phyloP scores from a whole-genome alignment of 2,888 invertebrate species.

The Sylvicola fuscatus region DNA sequence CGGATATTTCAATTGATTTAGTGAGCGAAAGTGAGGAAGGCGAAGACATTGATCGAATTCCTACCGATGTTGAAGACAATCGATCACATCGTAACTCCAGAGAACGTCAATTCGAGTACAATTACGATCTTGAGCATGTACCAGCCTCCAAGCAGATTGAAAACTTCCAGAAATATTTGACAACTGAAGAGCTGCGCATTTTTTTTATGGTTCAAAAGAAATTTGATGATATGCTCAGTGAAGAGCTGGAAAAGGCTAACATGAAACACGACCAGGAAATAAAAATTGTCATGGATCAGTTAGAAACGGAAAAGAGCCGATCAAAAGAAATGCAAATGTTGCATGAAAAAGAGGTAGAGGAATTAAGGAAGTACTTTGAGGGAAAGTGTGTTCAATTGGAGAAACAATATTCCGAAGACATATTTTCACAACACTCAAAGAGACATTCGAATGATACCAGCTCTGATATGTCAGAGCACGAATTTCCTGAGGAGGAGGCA shows the following conservation, averaged over 20 bases:
- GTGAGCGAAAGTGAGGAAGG: constrained; percentile 25
- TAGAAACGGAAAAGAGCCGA: constrained; percentile 32
- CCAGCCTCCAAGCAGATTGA: constrained; percentile 24
- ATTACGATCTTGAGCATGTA: neutral
- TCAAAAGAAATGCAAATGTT: constrained; percentile 37
- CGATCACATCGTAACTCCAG: constrained; percentile 16
- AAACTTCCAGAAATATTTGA: constrained; percentile 20
- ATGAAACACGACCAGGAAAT: constrained; percentile 18
- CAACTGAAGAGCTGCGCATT: constrained; percentile 21
- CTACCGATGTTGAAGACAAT: constrained; percentile 5
- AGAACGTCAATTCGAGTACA: constrained; percentile 16
- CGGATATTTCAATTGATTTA: constrained; percentile 25
- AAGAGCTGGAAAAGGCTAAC: constrained; percentile 30
- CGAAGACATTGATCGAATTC: constrained; percentile 15
- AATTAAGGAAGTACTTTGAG: constrained; percentile 58
- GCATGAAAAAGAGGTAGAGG: constrained; percentile 58
- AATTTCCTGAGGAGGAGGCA: constrained; percentile 15
- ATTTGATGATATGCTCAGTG: constrained; percentile 31
- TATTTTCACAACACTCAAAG: constrained; percentile 43
- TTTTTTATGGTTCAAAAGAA: constrained; percentile 29
- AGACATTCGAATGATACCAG: constrained; percentile 29
- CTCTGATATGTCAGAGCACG: constrained; percentile 20
- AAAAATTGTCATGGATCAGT: constrained; percentile 18
- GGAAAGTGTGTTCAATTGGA: constrained; percentile 60
- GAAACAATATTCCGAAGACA: constrained; percentile 53